Evolutionary conservation across 1,140 invertebrate genomes (phyloP).

Genomic region (Hydropsyche tenuis): DNA sequence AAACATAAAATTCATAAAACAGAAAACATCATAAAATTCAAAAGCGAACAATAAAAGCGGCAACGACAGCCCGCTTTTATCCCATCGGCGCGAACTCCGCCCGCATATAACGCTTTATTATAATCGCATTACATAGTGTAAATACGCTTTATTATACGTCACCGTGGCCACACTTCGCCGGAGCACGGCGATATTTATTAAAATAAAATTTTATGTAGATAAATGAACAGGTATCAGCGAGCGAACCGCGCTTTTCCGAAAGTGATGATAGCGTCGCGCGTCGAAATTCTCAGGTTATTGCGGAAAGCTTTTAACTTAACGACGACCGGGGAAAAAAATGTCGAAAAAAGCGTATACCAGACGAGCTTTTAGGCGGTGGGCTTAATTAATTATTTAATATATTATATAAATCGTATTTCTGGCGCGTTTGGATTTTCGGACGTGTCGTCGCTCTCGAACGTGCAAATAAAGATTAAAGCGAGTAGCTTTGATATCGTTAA

Average conservation of each 20-base stretch:
- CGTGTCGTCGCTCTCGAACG: neutral
- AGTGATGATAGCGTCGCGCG: neutral
- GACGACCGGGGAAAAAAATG: slow-evolving; percentile 14
- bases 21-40: too few relatives aligned
- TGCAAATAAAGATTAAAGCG: slow-evolving; percentile 14
- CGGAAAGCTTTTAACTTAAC: slow-evolving; percentile 35
- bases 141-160: too few relatives aligned
- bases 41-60: too few relatives aligned
- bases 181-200: too few relatives aligned
- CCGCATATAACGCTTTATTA: too few relatives aligned
- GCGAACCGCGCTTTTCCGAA: neutral
- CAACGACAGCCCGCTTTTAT: too few relatives aligned
- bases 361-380: slow-evolving; percentile 7
- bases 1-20: too few relatives aligned
- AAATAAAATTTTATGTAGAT: slow-evolving; percentile 3
- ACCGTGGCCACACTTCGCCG: too few relatives aligned
- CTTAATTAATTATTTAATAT: slow-evolving; percentile 33
- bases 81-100: too few relatives aligned
- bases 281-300: slow-evolving; percentile 34
- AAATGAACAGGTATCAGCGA: neutral
- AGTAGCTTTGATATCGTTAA: neutral
- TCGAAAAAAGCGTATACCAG: neutral
- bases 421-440: too few relatives aligned
- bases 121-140: too few relatives aligned
- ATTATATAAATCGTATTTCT: slow-evolving; percentile 3